phyloP scores from a whole-genome alignment of 2,888 invertebrate genomes.

The Halocaridina rubra region DNA sequence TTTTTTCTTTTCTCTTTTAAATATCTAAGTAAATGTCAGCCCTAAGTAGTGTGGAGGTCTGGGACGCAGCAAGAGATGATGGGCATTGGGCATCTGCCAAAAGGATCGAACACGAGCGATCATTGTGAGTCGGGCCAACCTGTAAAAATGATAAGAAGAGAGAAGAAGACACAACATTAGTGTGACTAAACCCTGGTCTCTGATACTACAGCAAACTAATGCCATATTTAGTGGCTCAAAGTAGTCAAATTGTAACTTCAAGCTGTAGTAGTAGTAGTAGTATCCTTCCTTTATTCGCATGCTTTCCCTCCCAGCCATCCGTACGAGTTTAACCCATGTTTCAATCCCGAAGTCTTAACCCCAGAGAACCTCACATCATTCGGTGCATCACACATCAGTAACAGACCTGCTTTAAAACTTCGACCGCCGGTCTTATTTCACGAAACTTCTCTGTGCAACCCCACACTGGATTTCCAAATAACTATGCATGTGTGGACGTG shows the following conservation, averaged over 20 bases:
- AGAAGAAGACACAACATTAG: conserved; percentile 61
- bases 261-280: background rate
- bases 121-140: conserved; percentile 57
- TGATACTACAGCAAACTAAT: conserved; percentile 31
- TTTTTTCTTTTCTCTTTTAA: too few species aligned
- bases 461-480: too few species aligned
- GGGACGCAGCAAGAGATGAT: conserved; percentile 53
- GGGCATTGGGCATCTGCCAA: conserved; percentile 51
- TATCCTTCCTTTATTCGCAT: background rate
- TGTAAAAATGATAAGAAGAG: conserved; percentile 60
- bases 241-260: background rate
- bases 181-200: conserved; percentile 41
- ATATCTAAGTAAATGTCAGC: conserved; percentile 41
- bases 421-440: too few species aligned
- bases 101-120: conserved; percentile 52
- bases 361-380: background rate
- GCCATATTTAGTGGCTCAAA: background rate
- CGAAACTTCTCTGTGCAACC: too few species aligned
- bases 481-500: too few species aligned
- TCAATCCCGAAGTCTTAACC: background rate
- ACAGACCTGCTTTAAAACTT: too few species aligned
- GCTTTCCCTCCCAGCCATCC: background rate
- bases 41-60: conserved; percentile 49
- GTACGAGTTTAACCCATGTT: background rate
- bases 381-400: too few species aligned